A percentile compares a stretch with the other conserved stretches of the same genome.
Conservation (phyloP, 1,140 invertebrate genomes). For the Euura saliciscinereae region DNA sequence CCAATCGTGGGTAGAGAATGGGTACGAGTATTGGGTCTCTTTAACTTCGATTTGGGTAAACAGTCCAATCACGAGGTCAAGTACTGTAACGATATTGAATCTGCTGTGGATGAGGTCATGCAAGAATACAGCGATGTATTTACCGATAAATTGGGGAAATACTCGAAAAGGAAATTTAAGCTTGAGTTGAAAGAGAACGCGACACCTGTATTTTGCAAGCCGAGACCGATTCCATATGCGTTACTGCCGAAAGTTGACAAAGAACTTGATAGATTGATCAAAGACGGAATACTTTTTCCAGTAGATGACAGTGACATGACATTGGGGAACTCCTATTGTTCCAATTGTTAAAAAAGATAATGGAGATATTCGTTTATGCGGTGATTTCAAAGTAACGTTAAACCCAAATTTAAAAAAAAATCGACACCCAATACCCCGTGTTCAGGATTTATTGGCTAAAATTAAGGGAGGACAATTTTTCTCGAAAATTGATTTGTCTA, state of each 20-base stretch:
- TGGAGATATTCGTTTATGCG: too few relatives aligned
- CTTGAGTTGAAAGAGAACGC: conserved; percentile 33
- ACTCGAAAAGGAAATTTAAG: conserved; percentile 24
- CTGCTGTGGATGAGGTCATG: not conserved
- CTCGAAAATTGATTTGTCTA: conserved; percentile 42
- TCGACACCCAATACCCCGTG: conserved; percentile 41
- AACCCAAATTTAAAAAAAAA: conserved; percentile 41
- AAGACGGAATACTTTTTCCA: conserved; percentile 42
- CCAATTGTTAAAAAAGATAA: conserved; percentile 54
- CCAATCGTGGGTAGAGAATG: too few relatives aligned
- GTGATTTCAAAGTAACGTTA: conserved; percentile 28
- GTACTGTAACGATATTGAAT: too few relatives aligned
- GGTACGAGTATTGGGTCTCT: too few relatives aligned
- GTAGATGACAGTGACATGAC: conserved; percentile 49
- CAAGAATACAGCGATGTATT: not conserved
- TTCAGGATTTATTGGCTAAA: conserved; percentile 44
- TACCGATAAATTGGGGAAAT: conserved; percentile 9
- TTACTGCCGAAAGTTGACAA: conserved; percentile 46
- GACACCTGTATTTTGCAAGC: conserved; percentile 44
- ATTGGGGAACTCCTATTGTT: conserved; percentile 60
- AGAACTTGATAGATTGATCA: conserved; percentile 45
- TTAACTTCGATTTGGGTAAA: too few relatives aligned
- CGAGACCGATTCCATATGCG: conserved; percentile 48
- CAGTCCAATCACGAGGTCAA: too few relatives aligned
- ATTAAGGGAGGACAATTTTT: conserved; percentile 25